phyloP scores from a whole-genome alignment of 2,888 invertebrate genomes.

The Thereva nobilitata region DNA sequence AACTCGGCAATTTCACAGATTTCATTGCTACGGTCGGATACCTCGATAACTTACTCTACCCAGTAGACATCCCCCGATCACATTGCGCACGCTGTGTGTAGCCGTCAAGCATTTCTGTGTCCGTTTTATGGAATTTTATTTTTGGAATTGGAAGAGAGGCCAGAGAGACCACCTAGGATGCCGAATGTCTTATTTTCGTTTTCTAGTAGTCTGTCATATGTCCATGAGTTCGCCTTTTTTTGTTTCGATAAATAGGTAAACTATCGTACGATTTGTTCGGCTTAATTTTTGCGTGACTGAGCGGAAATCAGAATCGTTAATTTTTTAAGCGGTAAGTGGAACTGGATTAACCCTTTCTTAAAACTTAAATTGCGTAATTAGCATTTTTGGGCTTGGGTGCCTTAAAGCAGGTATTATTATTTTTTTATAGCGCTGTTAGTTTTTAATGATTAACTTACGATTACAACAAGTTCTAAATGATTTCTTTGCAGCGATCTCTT shows the following conservation, averaged over 20 bases:
- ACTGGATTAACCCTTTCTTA: no score
- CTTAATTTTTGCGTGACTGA: background rate
- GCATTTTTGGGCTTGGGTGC: no score
- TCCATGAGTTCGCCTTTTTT: conserved; percentile 32
- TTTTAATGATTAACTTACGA: no score
- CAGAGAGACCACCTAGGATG: conserved; percentile 42
- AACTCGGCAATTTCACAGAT: background rate
- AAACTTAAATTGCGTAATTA: no score
- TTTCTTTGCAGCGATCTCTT: no score
- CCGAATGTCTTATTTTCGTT: conserved; percentile 35
- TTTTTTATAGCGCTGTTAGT: no score
- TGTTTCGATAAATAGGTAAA: conserved; percentile 13
- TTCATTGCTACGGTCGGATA: conserved; percentile 17
- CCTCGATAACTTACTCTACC: conserved; percentile 21
- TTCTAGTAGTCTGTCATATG: conserved; percentile 38
- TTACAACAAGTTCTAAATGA: no score
- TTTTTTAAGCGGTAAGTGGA: no score
- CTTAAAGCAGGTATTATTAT: no score
- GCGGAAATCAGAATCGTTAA: no score
- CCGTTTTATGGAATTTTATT: conserved; percentile 41
- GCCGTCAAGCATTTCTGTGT: conserved; percentile 29
- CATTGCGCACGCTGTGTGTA: conserved; percentile 30
- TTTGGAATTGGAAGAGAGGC: conserved; percentile 41
- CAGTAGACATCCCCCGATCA: conserved; percentile 30
- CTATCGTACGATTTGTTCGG: background rate